Conservation (phyloP, 1,140 invertebrate genomes). For the Leptinotarsa lineolata region DNA sequence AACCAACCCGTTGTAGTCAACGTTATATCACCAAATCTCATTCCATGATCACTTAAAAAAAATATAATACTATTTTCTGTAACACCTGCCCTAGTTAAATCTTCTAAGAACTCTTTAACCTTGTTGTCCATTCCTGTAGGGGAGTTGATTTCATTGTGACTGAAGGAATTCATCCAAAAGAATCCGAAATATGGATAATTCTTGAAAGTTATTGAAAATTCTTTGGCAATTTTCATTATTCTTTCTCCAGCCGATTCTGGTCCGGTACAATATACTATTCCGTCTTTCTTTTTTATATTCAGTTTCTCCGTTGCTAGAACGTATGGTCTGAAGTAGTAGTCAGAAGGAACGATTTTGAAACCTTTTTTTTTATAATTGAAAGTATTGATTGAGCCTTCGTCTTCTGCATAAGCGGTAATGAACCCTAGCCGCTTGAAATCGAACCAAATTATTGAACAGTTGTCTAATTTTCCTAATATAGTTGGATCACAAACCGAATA, state of each 20-base stretch:
- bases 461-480: constrained; percentile 58
- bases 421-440: constrained; percentile 64
- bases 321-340: constrained; percentile 75
- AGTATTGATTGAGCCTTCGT: constrained; percentile 62
- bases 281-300: constrained; percentile 52
- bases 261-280: constrained; percentile 60
- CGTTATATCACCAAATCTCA: constrained; percentile 76
- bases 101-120: constrained; percentile 59
- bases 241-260: constrained; percentile 60
- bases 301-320: constrained; percentile 64
- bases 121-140: constrained; percentile 63
- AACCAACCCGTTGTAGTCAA: constrained; percentile 75
- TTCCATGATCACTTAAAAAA: constrained; percentile 85
- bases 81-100: constrained; percentile 48
- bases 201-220: constrained; percentile 65
- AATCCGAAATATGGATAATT: constrained; percentile 67
- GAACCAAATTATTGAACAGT: constrained; percentile 68
- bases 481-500: constrained; percentile 61
- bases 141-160: constrained; percentile 68
- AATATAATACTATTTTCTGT: constrained; percentile 66
- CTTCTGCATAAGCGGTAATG: constrained; percentile 68
- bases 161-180: constrained; percentile 70
- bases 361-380: constrained; percentile 68
- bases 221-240: constrained; percentile 63
- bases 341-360: constrained; percentile 69